Base-by-base conservation (phyloP, 2,113 vertebrate genomes). In the Chaetops frenatus region DNA sequence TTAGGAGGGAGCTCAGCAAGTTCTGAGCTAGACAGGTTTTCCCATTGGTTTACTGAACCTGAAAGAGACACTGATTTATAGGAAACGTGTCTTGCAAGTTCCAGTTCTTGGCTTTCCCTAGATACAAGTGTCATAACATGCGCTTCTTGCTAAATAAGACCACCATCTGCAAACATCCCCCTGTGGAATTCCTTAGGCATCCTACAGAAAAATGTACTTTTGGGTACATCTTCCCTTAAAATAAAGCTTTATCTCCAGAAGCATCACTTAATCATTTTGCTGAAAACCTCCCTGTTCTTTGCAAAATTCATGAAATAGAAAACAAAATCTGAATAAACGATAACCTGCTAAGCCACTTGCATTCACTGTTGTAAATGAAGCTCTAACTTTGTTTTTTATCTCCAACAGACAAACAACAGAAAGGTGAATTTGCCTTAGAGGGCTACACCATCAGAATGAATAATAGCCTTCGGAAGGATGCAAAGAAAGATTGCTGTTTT, bases 401-500 rank as follows among this genome's bases (percentile, higher is more conserved):
- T 96, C 90, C 91, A 77, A 96, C 97, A 99, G 99, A 99, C 97
- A 99, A 99, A 98, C 99, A 99, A 96, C 99, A 99, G 98, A 99
- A 99, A 97, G 99, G 99, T 61, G 99, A 99, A 97, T 99, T 99
- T 97, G 97, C 97, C 88, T 98, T 99, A 67, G 98, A 99, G 45
- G 99, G 99, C 54, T 99, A 99, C 96, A 82, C 66, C 21, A 98
- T 99, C 97, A 99, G 98, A 98, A 98, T 99, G 96, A 99, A 99
- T 98, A 98, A 94, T 98, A 98, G 93, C 57, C 98, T 99, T 36
- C 98, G 99, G 72, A 99, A 98, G 97, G 99, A 99, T 97, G 98
- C 96, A 47, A 99, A 99, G 98, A 99, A 99, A 96, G 99, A 99
- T 97, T 99, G 98, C 96, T 99, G 99, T 98, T 99, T 99, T 97